phyloP scores from a whole-genome alignment of 2,888 invertebrate species.

The Lomographa bimaculata region DNA sequence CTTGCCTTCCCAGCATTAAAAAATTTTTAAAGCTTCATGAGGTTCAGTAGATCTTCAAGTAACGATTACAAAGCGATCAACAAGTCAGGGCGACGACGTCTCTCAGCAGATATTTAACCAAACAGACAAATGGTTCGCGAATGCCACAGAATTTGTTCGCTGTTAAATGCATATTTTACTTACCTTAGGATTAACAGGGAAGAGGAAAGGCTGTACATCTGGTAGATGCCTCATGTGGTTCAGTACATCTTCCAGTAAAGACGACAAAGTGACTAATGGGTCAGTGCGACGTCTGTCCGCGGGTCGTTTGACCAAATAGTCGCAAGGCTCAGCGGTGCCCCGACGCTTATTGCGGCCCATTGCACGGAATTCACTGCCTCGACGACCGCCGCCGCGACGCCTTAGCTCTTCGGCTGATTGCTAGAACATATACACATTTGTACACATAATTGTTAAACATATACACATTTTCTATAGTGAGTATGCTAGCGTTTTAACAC shows the following conservation, averaged over 20 bases:
- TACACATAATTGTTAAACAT: background rate
- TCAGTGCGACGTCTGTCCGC: slow-evolving; percentile 97
- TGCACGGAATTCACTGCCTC: slow-evolving; percentile 84
- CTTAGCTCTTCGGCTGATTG: slow-evolving; percentile 94
- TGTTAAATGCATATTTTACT: too few relatives aligned
- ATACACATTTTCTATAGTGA: too few relatives aligned
- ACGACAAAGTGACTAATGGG: slow-evolving; percentile 97
- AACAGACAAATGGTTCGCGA: too few relatives aligned
- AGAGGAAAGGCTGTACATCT: slow-evolving; percentile 96
- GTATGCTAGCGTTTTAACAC: too few relatives aligned
- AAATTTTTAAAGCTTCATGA: too few relatives aligned
- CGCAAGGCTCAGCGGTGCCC: slow-evolving; percentile 81
- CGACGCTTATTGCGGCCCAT: slow-evolving; percentile 56
- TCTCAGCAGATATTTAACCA: too few relatives aligned
- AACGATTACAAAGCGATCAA: too few relatives aligned
- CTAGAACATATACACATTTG: slow-evolving; percentile 31
- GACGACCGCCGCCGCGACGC: slow-evolving; percentile 89
- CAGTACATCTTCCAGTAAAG: slow-evolving; percentile 94
- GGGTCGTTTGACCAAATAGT: slow-evolving; percentile 93
- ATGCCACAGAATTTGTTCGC: too few relatives aligned
- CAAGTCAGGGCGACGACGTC: too few relatives aligned
- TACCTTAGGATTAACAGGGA: slow-evolving; percentile 97
- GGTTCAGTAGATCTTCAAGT: too few relatives aligned
- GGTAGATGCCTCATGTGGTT: slow-evolving; percentile 96
- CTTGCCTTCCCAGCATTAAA: too few relatives aligned